Conservation (phyloP, 2,797 vertebrate species). For the Arrhamphus sclerolepis region DNA sequence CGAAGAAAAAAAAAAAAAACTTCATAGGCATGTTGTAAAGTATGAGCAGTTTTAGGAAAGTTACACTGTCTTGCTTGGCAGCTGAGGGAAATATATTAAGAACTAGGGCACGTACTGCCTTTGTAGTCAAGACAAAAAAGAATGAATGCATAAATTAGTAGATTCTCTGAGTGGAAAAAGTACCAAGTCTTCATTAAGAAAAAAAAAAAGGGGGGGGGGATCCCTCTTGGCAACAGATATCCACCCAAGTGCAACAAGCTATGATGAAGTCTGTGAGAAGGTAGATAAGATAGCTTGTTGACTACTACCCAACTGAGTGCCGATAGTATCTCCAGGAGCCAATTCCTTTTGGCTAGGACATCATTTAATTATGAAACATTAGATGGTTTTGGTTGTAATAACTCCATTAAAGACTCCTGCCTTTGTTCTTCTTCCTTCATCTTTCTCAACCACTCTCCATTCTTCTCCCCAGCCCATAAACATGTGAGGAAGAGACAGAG, state of each 20-base stretch:
- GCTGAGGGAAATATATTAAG: conserved; percentile 70
- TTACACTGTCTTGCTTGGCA: conserved; percentile 43
- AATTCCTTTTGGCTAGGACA: conserved; percentile 43
- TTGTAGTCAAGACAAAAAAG: conserved; percentile 82
- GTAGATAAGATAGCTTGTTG: conserved; percentile 54
- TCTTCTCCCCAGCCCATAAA: neutral
- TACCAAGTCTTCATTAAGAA: conserved; percentile 49
- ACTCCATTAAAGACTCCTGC: conserved; percentile 41
- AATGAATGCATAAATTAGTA: conserved; percentile 82
- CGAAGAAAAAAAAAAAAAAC: no score
- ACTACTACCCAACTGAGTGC: conserved; percentile 48
- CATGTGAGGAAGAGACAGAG: conserved; percentile 1
- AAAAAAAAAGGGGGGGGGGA: conserved; percentile 2
- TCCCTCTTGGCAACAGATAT: conserved; percentile 61
- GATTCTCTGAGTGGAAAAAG: conserved; percentile 65
- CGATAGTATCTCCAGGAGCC: conserved; percentile 41
- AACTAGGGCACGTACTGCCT: conserved; percentile 71
- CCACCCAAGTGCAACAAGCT: conserved; percentile 32
- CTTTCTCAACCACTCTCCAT: neutral
- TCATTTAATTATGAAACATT: conserved; percentile 65
- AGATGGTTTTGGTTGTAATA: no score
- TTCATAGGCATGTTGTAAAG: conserved; percentile 27
- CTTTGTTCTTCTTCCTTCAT: neutral
- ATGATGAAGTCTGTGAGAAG: conserved; percentile 42
- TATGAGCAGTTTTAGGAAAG: conserved; percentile 35